phyloP scores from a whole-genome alignment of 2,888 invertebrate species.

The Melanophora roralis region DNA sequence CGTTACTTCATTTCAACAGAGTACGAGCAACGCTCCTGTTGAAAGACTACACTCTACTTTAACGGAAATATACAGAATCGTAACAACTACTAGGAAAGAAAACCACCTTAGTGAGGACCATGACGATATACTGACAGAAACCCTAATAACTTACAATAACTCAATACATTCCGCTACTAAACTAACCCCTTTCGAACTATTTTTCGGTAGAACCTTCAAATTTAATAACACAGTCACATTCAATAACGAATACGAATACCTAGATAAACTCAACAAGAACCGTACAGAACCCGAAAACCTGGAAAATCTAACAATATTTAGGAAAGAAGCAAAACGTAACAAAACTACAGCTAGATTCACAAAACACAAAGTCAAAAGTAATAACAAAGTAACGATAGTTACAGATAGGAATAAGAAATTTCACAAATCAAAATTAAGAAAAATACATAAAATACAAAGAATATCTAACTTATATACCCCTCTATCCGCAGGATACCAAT shows the following conservation, averaged over 20 bases:
- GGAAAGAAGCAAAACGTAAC: background rate
- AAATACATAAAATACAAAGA: background rate
- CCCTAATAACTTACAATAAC: too few relatives aligned
- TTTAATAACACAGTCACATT: constrained; percentile 1
- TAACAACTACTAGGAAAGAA: constrained; percentile 5
- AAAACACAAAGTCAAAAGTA: background rate
- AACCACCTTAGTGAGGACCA: constrained; percentile 10
- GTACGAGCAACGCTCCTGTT: too few relatives aligned
- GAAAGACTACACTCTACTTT: constrained; percentile 21
- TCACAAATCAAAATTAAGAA: background rate
- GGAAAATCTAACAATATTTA: background rate
- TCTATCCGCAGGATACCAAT: background rate
- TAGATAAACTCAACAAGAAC: constrained; percentile 32
- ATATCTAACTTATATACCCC: background rate
- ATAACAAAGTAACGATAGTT: background rate
- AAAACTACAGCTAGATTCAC: background rate
- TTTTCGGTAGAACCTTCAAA: constrained; percentile 10
- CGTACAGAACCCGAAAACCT: constrained; percentile 9
- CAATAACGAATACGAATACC: constrained; percentile 29
- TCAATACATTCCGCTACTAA: constrained; percentile 32
- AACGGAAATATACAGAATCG: constrained; percentile 47
- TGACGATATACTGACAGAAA: constrained; percentile 17
- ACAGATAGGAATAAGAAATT: background rate
- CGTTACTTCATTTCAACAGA: too few relatives aligned
- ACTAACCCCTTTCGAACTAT: constrained; percentile 21